Percentiles rank a stretch among this genome's conserved stretches.
phyloP scores from a whole-genome alignment of 2,113 vertebrate genomes.

The Syrmaticus mikado region DNA sequence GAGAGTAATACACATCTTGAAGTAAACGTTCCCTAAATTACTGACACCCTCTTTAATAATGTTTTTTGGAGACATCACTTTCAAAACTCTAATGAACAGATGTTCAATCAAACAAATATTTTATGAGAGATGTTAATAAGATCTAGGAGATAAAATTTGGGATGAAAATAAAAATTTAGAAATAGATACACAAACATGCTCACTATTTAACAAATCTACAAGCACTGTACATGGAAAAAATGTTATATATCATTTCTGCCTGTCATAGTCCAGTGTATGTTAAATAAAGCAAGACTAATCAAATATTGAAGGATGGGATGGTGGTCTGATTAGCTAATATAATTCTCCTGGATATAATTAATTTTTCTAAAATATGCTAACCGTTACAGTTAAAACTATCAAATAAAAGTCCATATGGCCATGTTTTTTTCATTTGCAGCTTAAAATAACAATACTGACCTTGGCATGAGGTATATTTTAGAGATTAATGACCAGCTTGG shows the following conservation, averaged over 20 bases:
- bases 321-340: neutral
- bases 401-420: neutral
- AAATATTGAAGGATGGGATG: neutral
- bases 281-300: conserved; percentile 5
- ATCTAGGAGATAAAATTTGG: neutral
- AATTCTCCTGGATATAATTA: neutral
- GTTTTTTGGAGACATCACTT: neutral
- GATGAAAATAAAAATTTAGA: neutral
- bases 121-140: neutral
- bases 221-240: neutral
- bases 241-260: neutral
- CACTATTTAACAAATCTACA: neutral
- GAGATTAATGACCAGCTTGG: conserved; percentile 67
- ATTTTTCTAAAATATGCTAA: neutral
- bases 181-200: neutral
- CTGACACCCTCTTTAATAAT: neutral
- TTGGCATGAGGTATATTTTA: conserved; percentile 43
- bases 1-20: neutral
- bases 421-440: conserved; percentile 38
- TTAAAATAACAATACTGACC: conserved; percentile 50
- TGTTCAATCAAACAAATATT: neutral
- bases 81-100: neutral
- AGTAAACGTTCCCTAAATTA: neutral
- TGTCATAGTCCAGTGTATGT: neutral
- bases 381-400: neutral